Evolutionary conservation across 2,113 vertebrate species (phyloP).

Genomic region (Anolis sagrei): DNA sequence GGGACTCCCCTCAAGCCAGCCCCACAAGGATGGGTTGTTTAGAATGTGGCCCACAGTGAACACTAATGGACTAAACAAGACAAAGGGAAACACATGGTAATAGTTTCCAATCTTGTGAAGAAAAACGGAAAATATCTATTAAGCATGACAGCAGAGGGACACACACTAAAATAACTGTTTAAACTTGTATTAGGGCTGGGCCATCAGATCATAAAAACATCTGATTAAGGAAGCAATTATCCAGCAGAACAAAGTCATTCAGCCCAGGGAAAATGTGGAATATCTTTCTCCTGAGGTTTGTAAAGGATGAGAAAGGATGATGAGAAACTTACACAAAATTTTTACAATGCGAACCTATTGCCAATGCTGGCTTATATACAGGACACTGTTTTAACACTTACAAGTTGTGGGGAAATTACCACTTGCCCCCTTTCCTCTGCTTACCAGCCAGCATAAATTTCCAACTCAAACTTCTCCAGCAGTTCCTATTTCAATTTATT

Average conservation of each 20-base stretch:
- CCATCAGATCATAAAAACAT: not conserved
- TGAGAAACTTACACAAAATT: not conserved
- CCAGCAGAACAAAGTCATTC: not conserved
- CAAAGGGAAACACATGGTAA: not conserved
- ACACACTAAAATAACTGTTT: not conserved
- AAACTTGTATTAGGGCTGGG: not conserved
- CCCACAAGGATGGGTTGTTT: not conserved
- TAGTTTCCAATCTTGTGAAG: not conserved
- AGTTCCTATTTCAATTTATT: not conserved
- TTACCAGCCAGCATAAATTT: not conserved
- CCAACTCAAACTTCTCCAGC: not conserved
- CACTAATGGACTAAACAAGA: not conserved
- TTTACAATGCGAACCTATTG: conserved; percentile 6
- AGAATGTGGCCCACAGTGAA: not conserved
- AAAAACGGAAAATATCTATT: not conserved
- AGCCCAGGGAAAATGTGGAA: not conserved
- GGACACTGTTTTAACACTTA: not conserved
- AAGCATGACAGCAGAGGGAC: not conserved
- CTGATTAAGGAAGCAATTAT: not conserved
- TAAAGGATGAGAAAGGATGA: not conserved
- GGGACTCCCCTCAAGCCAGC: not conserved
- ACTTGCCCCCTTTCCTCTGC: not conserved
- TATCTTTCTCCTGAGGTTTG: not conserved
- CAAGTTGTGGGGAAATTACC: not conserved
- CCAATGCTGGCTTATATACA: not conserved